These are phyloP conservation scores for Spea multiplicata DNA, from an alignment of 2,113 vertebrate species.

Conservation along the genomic window DNA sequence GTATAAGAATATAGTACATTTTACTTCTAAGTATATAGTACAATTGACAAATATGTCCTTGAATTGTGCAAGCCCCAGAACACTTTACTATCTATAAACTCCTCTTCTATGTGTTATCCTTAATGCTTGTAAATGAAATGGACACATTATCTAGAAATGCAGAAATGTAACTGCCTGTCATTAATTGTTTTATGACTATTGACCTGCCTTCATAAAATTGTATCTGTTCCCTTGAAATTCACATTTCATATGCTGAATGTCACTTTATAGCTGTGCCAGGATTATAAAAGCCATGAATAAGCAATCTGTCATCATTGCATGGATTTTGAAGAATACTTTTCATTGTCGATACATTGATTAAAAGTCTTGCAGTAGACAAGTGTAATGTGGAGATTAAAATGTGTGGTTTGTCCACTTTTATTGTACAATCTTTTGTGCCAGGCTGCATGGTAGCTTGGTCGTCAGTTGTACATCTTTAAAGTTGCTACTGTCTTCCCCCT, in stretches of 20 bases:
- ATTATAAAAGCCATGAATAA: neutral
- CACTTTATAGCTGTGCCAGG: neutral
- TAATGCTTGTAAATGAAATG: neutral
- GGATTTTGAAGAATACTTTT: neutral
- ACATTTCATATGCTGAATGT: neutral
- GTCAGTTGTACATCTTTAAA: too few species aligned
- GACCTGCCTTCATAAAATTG: slow-evolving; percentile 14
- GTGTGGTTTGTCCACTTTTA: neutral
- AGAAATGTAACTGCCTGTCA: slow-evolving; percentile 4
- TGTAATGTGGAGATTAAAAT: neutral
- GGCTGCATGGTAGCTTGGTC: too few species aligned
- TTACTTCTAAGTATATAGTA: neutral
- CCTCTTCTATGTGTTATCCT: too few species aligned
- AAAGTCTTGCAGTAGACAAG: neutral
- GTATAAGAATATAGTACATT: neutral
- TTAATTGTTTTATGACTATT: slow-evolving; percentile 12
- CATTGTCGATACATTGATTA: neutral
- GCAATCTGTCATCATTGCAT: slow-evolving; percentile 1
- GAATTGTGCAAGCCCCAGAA: neutral
- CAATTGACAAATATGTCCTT: neutral
- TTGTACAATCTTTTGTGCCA: neutral
- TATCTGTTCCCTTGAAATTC: neutral
- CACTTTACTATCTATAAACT: slow-evolving; percentile 5
- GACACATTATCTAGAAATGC: neutral
- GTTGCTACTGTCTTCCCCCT: too few species aligned